phyloP scores from a whole-genome alignment of 1,140 invertebrate species.

The Achatina immaculata region DNA sequence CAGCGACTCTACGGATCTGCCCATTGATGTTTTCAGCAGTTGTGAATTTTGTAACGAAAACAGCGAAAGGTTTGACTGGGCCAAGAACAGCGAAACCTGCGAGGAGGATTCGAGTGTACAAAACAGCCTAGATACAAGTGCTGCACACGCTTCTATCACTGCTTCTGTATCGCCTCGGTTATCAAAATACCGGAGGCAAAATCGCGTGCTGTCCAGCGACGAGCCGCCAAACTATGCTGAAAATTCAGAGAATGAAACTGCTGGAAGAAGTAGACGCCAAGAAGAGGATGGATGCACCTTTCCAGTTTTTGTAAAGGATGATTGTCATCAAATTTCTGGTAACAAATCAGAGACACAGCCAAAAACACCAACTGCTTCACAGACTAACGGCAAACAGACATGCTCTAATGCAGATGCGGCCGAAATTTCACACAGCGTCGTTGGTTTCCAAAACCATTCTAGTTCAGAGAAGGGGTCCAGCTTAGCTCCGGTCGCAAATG shows the following conservation, averaged over 20 bases:
- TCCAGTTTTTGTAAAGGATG: too few species aligned
- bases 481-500: too few species aligned
- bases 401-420: too few species aligned
- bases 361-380: too few species aligned
- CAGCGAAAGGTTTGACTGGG: background rate
- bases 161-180: background rate
- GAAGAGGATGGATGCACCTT: background rate
- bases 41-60: background rate
- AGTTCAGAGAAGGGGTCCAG: too few species aligned
- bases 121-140: background rate
- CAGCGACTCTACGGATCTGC: background rate
- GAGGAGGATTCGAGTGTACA: background rate
- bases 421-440: too few species aligned
- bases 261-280: background rate
- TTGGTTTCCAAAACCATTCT: too few species aligned
- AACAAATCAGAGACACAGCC: too few species aligned
- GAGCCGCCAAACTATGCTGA: background rate
- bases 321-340: too few species aligned
- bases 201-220: background rate
- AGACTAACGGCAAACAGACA: too few species aligned
- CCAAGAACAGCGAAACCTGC: background rate
- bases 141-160: background rate
- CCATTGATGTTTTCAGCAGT: background rate
- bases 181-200: background rate
- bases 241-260: background rate